These are phyloP conservation scores for Trachelus troglodyta DNA, from an alignment of 2,888 invertebrate genomes.

Conservation along the genomic window DNA sequence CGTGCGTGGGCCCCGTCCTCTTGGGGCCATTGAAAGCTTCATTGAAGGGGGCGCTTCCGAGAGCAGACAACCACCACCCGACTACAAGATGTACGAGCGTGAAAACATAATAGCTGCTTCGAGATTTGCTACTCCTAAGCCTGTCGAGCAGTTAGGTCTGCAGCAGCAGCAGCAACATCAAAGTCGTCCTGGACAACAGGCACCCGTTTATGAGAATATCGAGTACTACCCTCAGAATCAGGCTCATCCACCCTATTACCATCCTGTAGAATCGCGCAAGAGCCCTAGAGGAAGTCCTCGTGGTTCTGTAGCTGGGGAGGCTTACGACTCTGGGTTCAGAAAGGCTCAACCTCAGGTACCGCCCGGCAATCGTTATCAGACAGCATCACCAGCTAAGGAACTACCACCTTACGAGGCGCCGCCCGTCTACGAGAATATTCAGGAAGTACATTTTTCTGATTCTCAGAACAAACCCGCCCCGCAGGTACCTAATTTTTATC, in stretches of 20 bases:
- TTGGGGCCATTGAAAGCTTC: conserved; percentile 77
- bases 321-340: conserved; percentile 70
- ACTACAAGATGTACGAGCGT: conserved; percentile 75
- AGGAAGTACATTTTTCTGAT: conserved; percentile 66
- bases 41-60: conserved; percentile 64
- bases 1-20: conserved; percentile 62
- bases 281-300: conserved; percentile 64
- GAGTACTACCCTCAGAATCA: conserved; percentile 78
- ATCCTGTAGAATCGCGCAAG: conserved; percentile 68
- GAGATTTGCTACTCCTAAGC: conserved; percentile 82
- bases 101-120: conserved; percentile 82
- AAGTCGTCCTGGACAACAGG: conserved; percentile 45
- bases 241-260: conserved; percentile 74
- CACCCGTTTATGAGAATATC: conserved; percentile 84
- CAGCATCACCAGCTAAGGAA: conserved; percentile 70
- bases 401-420: conserved; percentile 70
- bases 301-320: conserved; percentile 58
- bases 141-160: conserved; percentile 73
- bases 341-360: conserved; percentile 88
- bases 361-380: conserved; percentile 71
- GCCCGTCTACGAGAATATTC: conserved; percentile 74
- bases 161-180: conserved; percentile 54
- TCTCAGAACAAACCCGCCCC: conserved; percentile 64
- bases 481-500: conserved; percentile 64
- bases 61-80: conserved; percentile 43